Evolutionary conservation across 1,140 invertebrate species (phyloP).

Genomic region (Aphidius gifuensis): DNA sequence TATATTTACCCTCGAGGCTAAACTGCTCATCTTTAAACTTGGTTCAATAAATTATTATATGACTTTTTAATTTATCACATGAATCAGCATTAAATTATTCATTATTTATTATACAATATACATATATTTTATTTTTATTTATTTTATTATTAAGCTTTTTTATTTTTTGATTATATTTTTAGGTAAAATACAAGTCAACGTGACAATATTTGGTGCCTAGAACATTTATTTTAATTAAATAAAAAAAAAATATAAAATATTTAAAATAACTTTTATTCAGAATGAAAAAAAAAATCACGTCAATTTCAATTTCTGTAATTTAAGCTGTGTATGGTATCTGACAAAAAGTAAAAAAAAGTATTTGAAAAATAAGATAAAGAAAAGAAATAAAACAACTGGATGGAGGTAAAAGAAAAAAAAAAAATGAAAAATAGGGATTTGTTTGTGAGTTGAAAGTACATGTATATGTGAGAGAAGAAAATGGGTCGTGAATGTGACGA

Average conservation of each 20-base stretch:
- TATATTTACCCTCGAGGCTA: slow-evolving; percentile 37
- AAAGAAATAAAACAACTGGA: background rate
- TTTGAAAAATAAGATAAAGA: slow-evolving; percentile 5
- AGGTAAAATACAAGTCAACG: no score
- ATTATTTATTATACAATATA: no score
- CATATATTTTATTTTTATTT: no score
- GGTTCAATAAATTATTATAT: slow-evolving; percentile 10
- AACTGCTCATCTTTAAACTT: slow-evolving; percentile 36
- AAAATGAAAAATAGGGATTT: slow-evolving; percentile 15
- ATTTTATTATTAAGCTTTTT: no score
- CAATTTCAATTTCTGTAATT: slow-evolving; percentile 25
- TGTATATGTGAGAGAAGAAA: slow-evolving; percentile 3
- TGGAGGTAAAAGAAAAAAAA: background rate
- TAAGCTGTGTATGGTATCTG: slow-evolving; percentile 18
- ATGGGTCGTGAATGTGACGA: slow-evolving; percentile 26
- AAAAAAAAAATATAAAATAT: no score
- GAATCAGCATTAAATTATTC: background rate
- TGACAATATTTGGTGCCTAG: no score
- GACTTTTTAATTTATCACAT: background rate
- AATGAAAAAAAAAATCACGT: slow-evolving; percentile 1
- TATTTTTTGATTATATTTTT: background rate
- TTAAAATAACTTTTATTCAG: background rate
- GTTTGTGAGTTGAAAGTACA: slow-evolving; percentile 27
- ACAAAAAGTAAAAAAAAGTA: slow-evolving; percentile 10
- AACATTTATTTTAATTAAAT: no score